Evolutionary conservation across 1,140 invertebrate species (phyloP).

Genomic region (Drosophila lini): DNA sequence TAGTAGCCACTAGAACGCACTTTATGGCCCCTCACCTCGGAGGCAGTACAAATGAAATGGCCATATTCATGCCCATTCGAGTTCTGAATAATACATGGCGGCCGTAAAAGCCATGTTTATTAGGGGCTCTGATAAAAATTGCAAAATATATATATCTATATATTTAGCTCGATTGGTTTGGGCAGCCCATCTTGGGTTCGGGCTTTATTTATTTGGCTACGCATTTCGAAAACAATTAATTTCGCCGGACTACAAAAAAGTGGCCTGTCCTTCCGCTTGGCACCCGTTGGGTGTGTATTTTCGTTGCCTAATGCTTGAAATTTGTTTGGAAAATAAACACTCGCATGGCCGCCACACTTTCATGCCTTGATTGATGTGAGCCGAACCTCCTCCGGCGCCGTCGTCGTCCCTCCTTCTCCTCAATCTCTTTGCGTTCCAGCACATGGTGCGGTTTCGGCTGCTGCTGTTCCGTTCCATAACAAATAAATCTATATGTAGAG

Average conservation of each 20-base stretch:
- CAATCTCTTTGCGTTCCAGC: conserved; percentile 9
- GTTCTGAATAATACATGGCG: conserved; percentile 40
- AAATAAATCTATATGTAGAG: conserved; percentile 23
- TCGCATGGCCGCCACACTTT: conserved; percentile 72
- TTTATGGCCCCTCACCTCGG: conserved; percentile 45
- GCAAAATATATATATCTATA: conserved; percentile 34
- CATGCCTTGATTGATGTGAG: conserved; percentile 69
- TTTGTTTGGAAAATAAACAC: conserved; percentile 76
- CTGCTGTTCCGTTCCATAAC: conserved; percentile 19
- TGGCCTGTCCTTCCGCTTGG: conserved; percentile 22
- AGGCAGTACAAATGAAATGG: conserved; percentile 34
- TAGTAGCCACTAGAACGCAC: conserved; percentile 57
- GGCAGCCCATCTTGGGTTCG: conserved; percentile 11
- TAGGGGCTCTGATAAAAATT: conserved; percentile 26
- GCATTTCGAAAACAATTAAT: conserved; percentile 79
- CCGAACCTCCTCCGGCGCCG: conserved; percentile 20
- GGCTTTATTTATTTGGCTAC: conserved; percentile 66
- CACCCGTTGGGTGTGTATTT: conserved; percentile 24
- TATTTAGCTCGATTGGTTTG: conserved; percentile 40
- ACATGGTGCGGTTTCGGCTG: conserved; percentile 45
- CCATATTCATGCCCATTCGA: conserved; percentile 45
- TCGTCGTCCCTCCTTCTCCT: neutral
- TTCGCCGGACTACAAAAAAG: conserved; percentile 62
- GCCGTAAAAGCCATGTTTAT: conserved; percentile 42
- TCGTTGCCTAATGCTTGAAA: conserved; percentile 32